Base-by-base conservation (phyloP, 2,797 vertebrate species). In the Caiman crocodilus region DNA sequence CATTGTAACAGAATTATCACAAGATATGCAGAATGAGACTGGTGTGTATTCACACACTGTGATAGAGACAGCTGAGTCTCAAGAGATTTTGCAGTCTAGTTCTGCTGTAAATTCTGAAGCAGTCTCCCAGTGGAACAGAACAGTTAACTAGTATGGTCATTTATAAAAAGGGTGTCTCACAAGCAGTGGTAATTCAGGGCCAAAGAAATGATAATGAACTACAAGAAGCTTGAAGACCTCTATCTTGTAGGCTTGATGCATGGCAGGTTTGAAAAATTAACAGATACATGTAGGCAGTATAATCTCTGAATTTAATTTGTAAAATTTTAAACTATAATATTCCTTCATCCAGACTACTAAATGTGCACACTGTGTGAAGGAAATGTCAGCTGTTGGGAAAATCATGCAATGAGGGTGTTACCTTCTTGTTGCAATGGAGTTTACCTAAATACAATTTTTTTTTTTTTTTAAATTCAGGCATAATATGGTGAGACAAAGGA, bases 1-100 rank as follows among this genome's bases (percentile, higher is more conserved):
- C 96, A 99, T 99, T 0, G 99, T 99, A 88, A 99, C 99, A 0
- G 99, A 99, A 97, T 97, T 99, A 97, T 98, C 99, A 28, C 98
- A 99, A 9, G 98, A 98, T 59, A 90, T 98, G 30, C 98, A 98
- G 92, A 98, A 98, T 60, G 98, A 98, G 82, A 95, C 97, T 0
- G 90, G 96, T 4, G 82, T 99, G 87, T 99, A 98, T 76, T 97
- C 98, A 0, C 97, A 98, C 4, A 74, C 98, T 1, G 96, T 98
- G 82, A 97, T 98, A 76, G 98, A 98, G 94, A 59, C 98, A 1
- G 89, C 95, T 0, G 92, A 82, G 57, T 87, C 97, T 14, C 96
- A 93, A 60, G 97, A 96, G 57, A 82, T 97, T 84, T 88, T 98
- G 89, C 97, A 97, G 90, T 94, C 97, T 0, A 96, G 95, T 35